These are phyloP conservation scores for Eustalomyia histrio DNA, from an alignment of 2,888 invertebrate genomes.

Conservation along the genomic window DNA sequence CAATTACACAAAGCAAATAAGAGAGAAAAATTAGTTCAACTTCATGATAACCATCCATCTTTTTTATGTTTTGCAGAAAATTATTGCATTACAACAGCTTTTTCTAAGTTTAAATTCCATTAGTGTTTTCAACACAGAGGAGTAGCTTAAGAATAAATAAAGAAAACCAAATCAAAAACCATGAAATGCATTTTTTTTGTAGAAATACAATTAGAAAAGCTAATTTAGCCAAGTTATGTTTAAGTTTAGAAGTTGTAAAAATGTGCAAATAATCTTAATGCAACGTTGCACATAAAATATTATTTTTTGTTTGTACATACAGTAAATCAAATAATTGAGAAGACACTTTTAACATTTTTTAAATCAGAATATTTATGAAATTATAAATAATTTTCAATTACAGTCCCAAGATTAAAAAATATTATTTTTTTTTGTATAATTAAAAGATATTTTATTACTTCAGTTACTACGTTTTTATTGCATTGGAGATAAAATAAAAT, in stretches of 20 bases:
- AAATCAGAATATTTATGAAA: too few relatives aligned
- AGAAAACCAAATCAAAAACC: conserved; percentile 68
- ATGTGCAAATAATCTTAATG: conserved; percentile 34
- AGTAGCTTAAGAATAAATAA: conserved; percentile 10
- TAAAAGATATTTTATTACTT: too few relatives aligned
- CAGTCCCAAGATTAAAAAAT: too few relatives aligned
- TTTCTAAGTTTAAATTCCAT: conserved; percentile 25
- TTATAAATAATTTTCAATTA: too few relatives aligned
- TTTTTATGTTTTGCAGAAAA: conserved; percentile 8
- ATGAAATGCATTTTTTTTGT: conserved; percentile 67
- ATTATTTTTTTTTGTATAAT: too few relatives aligned
- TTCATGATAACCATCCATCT: conserved; percentile 1
- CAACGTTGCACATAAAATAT: conserved; percentile 41
- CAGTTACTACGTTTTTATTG: too few relatives aligned
- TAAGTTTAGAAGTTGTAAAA: conserved; percentile 20
- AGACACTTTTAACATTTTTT: not conserved
- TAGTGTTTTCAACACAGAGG: conserved; percentile 5
- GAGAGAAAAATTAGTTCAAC: conserved; percentile 40
- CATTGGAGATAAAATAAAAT: too few relatives aligned
- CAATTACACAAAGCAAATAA: conserved; percentile 69
- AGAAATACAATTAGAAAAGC: conserved; percentile 44
- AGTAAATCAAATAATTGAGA: not conserved
- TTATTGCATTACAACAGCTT: not conserved
- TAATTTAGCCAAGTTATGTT: conserved; percentile 30
- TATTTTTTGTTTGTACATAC: not conserved